A percentile compares a stretch with the other conserved stretches of the same genome.
Conservation (phyloP, 2,888 invertebrate genomes). For the Drosophila neotestacea region DNA sequence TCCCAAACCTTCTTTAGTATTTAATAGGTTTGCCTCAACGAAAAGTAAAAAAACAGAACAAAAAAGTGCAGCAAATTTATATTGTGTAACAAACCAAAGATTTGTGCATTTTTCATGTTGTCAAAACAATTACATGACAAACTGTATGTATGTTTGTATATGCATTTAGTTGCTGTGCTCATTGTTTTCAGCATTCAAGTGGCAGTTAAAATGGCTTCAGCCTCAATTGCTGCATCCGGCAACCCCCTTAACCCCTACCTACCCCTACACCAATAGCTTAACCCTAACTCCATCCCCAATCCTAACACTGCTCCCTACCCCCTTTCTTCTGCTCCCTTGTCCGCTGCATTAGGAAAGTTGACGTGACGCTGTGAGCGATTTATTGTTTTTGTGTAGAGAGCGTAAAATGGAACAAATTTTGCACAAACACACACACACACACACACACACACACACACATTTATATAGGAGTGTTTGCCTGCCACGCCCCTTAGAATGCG, state of each 20-base stretch:
- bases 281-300: neutral
- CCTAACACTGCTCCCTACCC: no score
- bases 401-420: conserved; percentile 80
- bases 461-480: conserved; percentile 6
- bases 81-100: no score
- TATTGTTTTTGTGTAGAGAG: conserved; percentile 80
- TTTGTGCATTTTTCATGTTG: no score
- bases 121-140: no score
- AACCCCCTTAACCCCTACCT: conserved; percentile 8
- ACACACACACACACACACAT: conserved; percentile 29
- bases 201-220: conserved; percentile 80
- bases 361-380: conserved; percentile 80
- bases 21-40: no score
- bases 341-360: conserved; percentile 75
- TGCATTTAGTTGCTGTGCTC: conserved; percentile 55
- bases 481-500: conserved; percentile 46
- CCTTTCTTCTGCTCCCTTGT: conserved; percentile 28
- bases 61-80: no score
- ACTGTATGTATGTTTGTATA: conserved; percentile 5
- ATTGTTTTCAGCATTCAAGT: conserved; percentile 72
- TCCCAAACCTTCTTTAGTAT: no score
- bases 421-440: conserved; percentile 36
- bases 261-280: no score
- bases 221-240: conserved; percentile 75
- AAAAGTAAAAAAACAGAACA: no score